A percentile compares a stretch with the other conserved stretches of the same genome.
Conservation (phyloP, 2,113 vertebrate genomes). For the Chloroceryle aenea region DNA sequence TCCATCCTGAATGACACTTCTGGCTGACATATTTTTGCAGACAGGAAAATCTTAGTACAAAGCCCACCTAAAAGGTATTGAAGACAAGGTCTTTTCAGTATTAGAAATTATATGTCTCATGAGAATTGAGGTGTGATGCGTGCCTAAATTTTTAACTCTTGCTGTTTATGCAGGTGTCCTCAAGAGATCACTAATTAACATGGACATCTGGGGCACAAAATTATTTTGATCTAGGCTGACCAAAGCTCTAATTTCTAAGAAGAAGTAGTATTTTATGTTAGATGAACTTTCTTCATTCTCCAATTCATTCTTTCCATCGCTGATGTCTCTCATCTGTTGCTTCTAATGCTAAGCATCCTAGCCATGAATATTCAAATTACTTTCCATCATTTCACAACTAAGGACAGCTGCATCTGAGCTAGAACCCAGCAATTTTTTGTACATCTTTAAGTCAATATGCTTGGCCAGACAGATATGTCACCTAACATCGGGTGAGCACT, state of each 20-base stretch:
- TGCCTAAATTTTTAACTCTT: not conserved
- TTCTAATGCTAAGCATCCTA: not conserved
- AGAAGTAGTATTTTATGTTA: not conserved
- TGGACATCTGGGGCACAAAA: not conserved
- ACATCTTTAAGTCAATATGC: not conserved
- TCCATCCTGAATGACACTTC: not conserved
- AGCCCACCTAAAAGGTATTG: not conserved
- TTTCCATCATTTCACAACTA: not conserved
- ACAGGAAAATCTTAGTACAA: not conserved
- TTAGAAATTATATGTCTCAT: not conserved
- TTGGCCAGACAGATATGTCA: not conserved
- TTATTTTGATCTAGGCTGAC: not conserved
- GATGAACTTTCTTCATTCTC: not conserved
- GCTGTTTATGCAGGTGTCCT: not conserved
- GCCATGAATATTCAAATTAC: not conserved
- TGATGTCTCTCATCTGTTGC: not conserved
- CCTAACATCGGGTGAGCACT: fast-evolving
- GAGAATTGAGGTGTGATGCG: not conserved
- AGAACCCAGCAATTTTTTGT: not conserved
- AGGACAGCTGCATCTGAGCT: not conserved
- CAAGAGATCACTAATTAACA: not conserved
- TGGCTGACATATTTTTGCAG: not conserved
- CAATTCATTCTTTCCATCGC: not conserved
- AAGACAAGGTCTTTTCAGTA: not conserved
- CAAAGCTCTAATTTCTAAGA: not conserved